These are phyloP conservation scores for Myoxocephalus aenaeus DNA, from an alignment of 2,797 vertebrate genomes.

Conservation along the genomic window DNA sequence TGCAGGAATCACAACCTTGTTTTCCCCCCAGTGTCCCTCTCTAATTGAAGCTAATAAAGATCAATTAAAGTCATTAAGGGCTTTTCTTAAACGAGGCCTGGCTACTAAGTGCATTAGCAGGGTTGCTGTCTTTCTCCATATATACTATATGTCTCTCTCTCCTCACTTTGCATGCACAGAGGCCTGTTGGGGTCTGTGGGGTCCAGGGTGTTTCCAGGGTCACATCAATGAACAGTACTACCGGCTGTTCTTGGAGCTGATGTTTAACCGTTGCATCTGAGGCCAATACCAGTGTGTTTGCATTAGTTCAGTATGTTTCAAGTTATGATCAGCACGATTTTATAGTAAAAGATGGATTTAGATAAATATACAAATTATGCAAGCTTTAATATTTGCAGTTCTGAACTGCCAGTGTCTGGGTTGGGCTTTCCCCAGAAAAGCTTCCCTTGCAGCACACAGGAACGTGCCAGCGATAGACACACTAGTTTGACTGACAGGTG, in stretches of 20 bases:
- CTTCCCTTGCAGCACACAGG: background rate
- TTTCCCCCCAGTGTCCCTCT: conserved; percentile 65
- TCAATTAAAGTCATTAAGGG: conserved; percentile 81
- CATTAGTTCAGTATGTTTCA: conserved; percentile 30
- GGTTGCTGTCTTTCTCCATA: conserved; percentile 50
- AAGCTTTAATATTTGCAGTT: background rate
- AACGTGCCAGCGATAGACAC: background rate
- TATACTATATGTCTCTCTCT: conserved; percentile 32
- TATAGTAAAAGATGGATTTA: background rate
- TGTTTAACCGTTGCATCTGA: conserved; percentile 43
- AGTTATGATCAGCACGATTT: conserved; percentile 12
- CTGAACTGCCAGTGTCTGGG: background rate
- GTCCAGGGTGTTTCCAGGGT: conserved; percentile 50
- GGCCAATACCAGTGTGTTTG: conserved; percentile 29
- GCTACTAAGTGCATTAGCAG: conserved; percentile 68
- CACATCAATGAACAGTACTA: conserved; percentile 56
- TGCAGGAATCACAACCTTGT: conserved; percentile 70
- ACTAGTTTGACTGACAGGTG: conserved; percentile 12
- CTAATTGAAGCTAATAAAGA: conserved; percentile 82
- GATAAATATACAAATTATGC: background rate
- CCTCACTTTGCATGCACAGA: conserved; percentile 47
- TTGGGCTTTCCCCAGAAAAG: background rate
- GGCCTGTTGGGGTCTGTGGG: conserved; percentile 33
- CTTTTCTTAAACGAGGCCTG: conserved; percentile 66
- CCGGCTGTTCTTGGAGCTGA: conserved; percentile 31